A percentile compares a stretch with the other conserved stretches of the same genome.
phyloP scores from a whole-genome alignment of 2,888 invertebrate species.

The Cosmia trapezina region DNA sequence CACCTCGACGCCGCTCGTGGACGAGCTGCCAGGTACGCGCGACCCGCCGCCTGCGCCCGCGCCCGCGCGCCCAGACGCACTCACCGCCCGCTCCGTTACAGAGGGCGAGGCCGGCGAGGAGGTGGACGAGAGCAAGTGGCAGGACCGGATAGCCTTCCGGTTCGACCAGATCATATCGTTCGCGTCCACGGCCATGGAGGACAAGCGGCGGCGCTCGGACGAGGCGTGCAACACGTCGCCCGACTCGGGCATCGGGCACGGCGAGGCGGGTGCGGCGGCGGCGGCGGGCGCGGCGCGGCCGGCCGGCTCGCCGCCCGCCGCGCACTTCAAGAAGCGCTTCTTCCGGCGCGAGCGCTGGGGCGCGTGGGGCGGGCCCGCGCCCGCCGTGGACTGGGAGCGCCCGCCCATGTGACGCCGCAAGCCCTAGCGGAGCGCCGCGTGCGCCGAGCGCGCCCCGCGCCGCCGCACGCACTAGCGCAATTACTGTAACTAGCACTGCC shows the following conservation, averaged over 20 bases:
- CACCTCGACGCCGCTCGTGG: constrained; percentile 91
- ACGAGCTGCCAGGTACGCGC: constrained; percentile 88
- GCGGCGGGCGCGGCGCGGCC: constrained; percentile 60
- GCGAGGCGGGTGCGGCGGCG: constrained; percentile 87
- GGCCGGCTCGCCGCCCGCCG: constrained; percentile 80
- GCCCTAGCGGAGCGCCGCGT: constrained; percentile 70
- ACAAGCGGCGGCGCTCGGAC: constrained; percentile 95
- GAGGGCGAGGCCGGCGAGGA: constrained; percentile 92
- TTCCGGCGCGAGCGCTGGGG: constrained; percentile 94
- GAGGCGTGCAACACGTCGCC: constrained; percentile 96
- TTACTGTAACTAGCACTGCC: constrained; percentile 64
- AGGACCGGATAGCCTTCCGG: constrained; percentile 97
- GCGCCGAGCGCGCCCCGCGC: constrained; percentile 25
- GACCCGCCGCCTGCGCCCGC: constrained; percentile 32
- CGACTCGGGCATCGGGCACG: constrained; percentile 95
- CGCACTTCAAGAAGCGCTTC: constrained; percentile 95
- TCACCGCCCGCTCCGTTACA: constrained; percentile 72
- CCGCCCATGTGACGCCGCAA: constrained; percentile 87
- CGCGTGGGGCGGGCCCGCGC: constrained; percentile 86
- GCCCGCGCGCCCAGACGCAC: constrained; percentile 42
- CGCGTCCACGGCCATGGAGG: constrained; percentile 97
- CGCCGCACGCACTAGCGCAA: constrained; percentile 60
- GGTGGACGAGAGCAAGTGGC: constrained; percentile 96
- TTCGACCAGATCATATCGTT: constrained; percentile 98
- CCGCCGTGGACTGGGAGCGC: constrained; percentile 87